Base-by-base conservation (phyloP, 2,888 invertebrate genomes). In the Meiosimyza decipiens region DNA sequence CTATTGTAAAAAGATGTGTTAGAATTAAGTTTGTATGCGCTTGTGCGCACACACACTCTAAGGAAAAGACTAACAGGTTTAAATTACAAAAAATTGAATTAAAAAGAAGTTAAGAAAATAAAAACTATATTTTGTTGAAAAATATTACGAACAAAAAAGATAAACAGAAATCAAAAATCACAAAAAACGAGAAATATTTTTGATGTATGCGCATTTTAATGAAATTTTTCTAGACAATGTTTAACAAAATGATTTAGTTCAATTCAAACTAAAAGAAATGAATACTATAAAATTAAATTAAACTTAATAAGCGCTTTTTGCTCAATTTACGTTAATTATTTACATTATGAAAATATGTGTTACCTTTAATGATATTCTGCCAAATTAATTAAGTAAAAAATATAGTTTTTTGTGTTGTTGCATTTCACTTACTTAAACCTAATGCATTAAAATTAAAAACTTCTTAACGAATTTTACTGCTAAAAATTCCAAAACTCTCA, bases 51-150 rank as follows among this genome's bases (percentile, higher is more conserved):
- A 33, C n/a, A 70, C 71, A 55, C 74, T 72, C 70, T 66, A 72
- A 70, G 70, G 54, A 74, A 71, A 74, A 74, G 72, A 74, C 74
- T 74, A 71, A 66, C 54, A 22, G 59, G 22, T 60, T 69, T 69
- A 69, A 40, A 40, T 40, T 62, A 15, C 51, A 51, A 28, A 59
- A n/a, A 40, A 66, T 28, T 54, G 54, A 16, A 51, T 50, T 65
- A 18, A 33, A 50, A 67, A 40, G 28, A 55, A 59, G 13, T 55
- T 33, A 18, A 22, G 16, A 71, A 55, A 63, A 70, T 18, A 55
- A 22, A 64, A 18, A 50, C 22, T 15, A 64, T 51, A 64, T 51
- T 64, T 64, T 64, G 51, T 50, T 51, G 51, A 64, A 64, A 40
- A 51, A 64, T 64, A 12, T 64, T 60, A 28, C 15, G 18, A 51